These are phyloP conservation scores for Callinectes sapidus DNA, from an alignment of 2,888 invertebrate genomes.

Conservation along the genomic window DNA sequence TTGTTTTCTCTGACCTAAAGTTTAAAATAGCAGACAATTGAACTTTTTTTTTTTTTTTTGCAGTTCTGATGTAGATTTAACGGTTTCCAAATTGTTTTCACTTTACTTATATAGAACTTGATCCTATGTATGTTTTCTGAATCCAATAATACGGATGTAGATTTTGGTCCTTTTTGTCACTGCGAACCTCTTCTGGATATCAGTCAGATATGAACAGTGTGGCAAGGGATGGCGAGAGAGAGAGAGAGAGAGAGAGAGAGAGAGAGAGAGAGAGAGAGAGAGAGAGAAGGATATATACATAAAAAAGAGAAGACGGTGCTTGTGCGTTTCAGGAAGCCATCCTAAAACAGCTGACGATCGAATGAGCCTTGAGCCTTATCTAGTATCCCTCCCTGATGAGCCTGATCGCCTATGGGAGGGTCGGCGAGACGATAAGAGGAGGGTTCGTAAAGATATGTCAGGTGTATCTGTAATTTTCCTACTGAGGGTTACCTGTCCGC, in stretches of 20 bases:
- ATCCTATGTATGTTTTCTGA: not conserved
- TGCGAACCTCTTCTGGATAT: not conserved
- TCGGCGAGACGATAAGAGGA: not conserved
- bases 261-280: not conserved
- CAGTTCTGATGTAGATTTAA: not conserved
- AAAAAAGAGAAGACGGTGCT: not conserved
- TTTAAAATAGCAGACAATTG: not conserved
- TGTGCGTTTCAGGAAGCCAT: slow-evolving; percentile 23
- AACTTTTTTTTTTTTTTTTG: not conserved
- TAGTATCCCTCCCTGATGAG: slow-evolving; percentile 1
- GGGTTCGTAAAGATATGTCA: slow-evolving; percentile 22
- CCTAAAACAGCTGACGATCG: slow-evolving; percentile 16
- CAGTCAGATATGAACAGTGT: not conserved
- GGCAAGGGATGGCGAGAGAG: not conserved
- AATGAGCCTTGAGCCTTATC: slow-evolving; percentile 31
- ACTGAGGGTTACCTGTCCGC: not conserved
- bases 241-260: not conserved
- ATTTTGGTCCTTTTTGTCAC: not conserved
- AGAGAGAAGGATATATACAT: not conserved
- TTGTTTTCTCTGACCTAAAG: not conserved
- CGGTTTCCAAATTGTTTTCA: not conserved
- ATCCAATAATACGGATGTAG: too few relatives aligned
- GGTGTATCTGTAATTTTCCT: slow-evolving; percentile 28
- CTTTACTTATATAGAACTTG: not conserved
- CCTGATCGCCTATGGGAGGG: not conserved